Base-by-base conservation (phyloP, 1,140 invertebrate genomes). In the Cyclargus thomasi region DNA sequence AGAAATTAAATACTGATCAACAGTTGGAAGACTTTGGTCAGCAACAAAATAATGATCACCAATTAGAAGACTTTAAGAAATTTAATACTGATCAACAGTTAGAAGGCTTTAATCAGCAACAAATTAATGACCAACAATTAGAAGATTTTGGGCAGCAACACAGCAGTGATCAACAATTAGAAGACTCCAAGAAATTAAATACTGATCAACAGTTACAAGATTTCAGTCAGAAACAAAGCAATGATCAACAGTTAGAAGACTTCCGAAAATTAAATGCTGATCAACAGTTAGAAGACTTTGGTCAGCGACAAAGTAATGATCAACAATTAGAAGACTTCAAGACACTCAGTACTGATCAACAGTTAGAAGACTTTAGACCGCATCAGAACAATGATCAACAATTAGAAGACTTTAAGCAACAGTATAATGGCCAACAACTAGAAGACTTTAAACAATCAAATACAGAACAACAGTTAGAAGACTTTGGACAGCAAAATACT, bases 381-480 rank as follows among this genome's bases (percentile, higher is more conserved):
- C 47, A 59, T 57, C 6, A 11, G 8, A 59, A 20, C 2, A 59
- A 4, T 11, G 55, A 20, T 20, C 55, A 63, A 64, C 22, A 35
- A 10, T 67, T 67, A 21, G 62, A 67, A 69, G 53, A 80, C 23
- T 69, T 75, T 72, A 70, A 76, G 53, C 67, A 74, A 67, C 3
- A 59, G 0, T 11, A 59, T 0, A 59, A 4, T 10, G 17, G 21
- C 10, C 55, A 59, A 21, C 17, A 59, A 21, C 21, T 20, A 20
- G 53, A 55, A 20, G 53, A 55, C 7, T 55, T 55, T 2, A 55
- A 55, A 5, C 4, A 55, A 20, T 8, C 7, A 55, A 20, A 55
- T 20, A 55, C 16, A 5, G 53, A 17, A 8, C 67, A 77, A 71
- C 14, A 65, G 17, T 69, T 62, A 39, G 39, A 69, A 59, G 62